Conservation (phyloP, 1,140 invertebrate genomes). For the Lepidotrigona ventralis region DNA sequence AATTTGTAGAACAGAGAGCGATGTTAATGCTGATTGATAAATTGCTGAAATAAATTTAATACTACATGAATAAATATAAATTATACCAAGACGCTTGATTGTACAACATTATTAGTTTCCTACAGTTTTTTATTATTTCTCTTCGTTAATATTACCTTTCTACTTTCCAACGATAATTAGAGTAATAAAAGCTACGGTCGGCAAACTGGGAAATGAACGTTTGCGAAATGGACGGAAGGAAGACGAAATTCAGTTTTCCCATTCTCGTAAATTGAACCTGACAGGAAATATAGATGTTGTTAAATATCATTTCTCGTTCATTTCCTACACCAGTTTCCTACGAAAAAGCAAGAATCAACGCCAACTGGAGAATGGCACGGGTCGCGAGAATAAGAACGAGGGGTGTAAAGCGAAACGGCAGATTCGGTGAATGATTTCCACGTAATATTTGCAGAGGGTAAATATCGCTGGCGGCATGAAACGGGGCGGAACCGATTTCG, state of each 20-base stretch:
- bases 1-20: not conserved
- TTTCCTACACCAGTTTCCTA: conserved; percentile 1
- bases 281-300: too few relatives aligned
- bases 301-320: too few relatives aligned
- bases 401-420: not conserved
- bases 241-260: too few relatives aligned
- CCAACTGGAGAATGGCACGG: not conserved
- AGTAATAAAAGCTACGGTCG: too few relatives aligned
- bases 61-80: not conserved
- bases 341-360: conserved; percentile 21
- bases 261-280: too few relatives aligned
- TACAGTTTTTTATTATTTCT: too few relatives aligned
- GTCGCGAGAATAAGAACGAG: conserved; percentile 36
- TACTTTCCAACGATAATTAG: too few relatives aligned
- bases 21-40: not conserved
- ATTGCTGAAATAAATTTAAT: not conserved
- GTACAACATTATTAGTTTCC: too few relatives aligned
- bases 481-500: conserved; percentile 44
- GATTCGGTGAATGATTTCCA: conserved; percentile 57
- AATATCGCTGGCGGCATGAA: conserved; percentile 59
- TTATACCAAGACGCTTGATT: too few relatives aligned
- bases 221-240: too few relatives aligned
- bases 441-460: conserved; percentile 63
- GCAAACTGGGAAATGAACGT: too few relatives aligned
- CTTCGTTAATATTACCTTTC: too few relatives aligned